A percentile compares a stretch with the other conserved stretches of the same genome.
Evolutionary conservation across 2,888 invertebrate species (phyloP).

Genomic region (Stramonita haemastoma): DNA sequence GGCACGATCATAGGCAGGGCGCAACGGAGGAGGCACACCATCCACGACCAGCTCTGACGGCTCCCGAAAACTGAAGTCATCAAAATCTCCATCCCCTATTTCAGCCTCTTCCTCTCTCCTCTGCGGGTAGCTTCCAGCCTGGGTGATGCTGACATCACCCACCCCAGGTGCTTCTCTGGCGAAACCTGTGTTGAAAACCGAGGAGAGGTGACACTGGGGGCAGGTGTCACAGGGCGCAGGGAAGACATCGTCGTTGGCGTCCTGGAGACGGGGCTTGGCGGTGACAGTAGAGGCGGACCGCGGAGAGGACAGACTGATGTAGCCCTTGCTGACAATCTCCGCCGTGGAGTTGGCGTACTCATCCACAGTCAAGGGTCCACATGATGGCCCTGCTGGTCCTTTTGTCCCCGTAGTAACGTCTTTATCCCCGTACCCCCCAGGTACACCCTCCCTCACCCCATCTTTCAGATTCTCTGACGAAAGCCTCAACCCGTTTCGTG

Average conservation of each 20-base stretch:
- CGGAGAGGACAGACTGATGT: constrained; percentile 25
- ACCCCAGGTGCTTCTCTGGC: background rate
- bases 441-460: background rate
- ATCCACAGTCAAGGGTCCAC: background rate
- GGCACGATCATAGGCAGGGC: background rate
- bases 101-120: background rate
- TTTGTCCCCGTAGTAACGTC: background rate
- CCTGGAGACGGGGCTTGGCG: background rate
- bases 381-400: background rate
- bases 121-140: background rate
- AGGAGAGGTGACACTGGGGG: background rate
- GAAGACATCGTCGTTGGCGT: background rate
- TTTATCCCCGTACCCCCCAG: background rate
- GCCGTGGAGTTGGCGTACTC: constrained; percentile 31
- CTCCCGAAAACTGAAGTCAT: background rate
- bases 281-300: background rate
- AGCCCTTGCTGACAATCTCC: constrained; percentile 27
- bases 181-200: background rate
- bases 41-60: background rate
- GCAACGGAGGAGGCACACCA: background rate
- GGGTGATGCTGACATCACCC: background rate
- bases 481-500: background rate
- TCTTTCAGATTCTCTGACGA: background rate
- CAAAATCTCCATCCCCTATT: background rate
- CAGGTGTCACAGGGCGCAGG: background rate